These are phyloP conservation scores for Leucophenga varia DNA, from an alignment of 1,140 invertebrate genomes.

Conservation along the genomic window DNA sequence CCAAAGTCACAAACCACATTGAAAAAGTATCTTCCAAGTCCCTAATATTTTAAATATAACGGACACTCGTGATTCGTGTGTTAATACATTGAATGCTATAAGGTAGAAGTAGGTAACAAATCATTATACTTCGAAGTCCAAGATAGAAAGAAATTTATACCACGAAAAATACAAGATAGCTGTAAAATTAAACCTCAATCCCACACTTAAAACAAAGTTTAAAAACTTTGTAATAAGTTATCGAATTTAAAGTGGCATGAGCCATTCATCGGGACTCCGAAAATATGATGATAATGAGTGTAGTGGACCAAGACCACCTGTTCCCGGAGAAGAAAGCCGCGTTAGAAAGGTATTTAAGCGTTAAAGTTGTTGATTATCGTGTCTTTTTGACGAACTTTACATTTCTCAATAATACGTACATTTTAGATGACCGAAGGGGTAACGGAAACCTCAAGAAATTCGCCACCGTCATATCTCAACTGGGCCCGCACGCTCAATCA, in stretches of 20 bases:
- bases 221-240: conserved; percentile 6
- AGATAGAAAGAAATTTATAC: too few species aligned
- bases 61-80: conserved; percentile 49
- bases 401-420: too few species aligned
- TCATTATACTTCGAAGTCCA: conserved; percentile 1
- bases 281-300: conserved; percentile 58
- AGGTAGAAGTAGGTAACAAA: conserved; percentile 5
- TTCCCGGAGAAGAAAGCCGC: conserved; percentile 56
- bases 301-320: conserved; percentile 56
- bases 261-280: conserved; percentile 48
- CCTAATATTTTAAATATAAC: conserved; percentile 52
- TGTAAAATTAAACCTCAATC: too few species aligned
- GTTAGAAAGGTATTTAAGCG: conserved; percentile 53
- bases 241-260: conserved; percentile 51
- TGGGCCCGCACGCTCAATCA: conserved; percentile 83
- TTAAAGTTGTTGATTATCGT: too few species aligned
- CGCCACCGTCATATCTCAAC: conserved; percentile 76
- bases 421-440: conserved; percentile 55
- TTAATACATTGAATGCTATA: conserved; percentile 29
- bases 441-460: conserved; percentile 59
- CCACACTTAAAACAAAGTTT: neutral
- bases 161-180: too few species aligned
- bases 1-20: conserved; percentile 41
- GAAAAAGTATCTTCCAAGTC: conserved; percentile 51
- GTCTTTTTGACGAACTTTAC: too few species aligned